Percentiles rank a stretch among this genome's conserved stretches.
Conservation (phyloP, 2,888 invertebrate genomes). For the Andrena bicolor region DNA sequence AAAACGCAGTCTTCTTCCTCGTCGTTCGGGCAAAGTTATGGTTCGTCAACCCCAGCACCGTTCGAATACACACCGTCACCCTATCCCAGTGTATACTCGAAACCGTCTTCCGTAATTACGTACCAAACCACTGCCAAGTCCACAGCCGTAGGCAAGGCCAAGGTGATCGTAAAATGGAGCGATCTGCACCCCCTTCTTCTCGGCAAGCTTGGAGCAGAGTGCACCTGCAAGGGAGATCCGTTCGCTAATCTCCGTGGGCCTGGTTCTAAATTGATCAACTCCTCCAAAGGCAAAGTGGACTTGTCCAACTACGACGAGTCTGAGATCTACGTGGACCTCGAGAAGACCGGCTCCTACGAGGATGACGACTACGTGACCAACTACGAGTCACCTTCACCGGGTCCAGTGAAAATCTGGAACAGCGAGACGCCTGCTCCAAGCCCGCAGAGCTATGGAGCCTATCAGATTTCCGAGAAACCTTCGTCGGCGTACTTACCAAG, state of each 20-base stretch:
- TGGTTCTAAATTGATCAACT: conserved; percentile 76
- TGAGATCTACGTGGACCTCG: conserved; percentile 82
- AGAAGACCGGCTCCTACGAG: conserved; percentile 65
- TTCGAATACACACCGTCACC: conserved; percentile 43
- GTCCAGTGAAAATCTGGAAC: conserved; percentile 52
- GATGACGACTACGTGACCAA: conserved; percentile 53
- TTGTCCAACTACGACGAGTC: conserved; percentile 83
- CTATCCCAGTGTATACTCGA: conserved; percentile 68
- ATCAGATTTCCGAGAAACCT: conserved; percentile 14
- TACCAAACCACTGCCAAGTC: conserved; percentile 72
- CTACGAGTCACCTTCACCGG: conserved; percentile 10
- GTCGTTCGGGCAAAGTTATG: conserved; percentile 29
- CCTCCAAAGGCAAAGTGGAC: conserved; percentile 80
- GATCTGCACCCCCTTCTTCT: conserved; percentile 90
- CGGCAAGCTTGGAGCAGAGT: conserved; percentile 90
- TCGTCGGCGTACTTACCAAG: conserved; percentile 61
- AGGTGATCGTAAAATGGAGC: conserved; percentile 89
- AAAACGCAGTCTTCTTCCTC: conserved; percentile 48
- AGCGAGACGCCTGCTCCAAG: background rate
- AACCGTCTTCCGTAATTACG: conserved; percentile 55
- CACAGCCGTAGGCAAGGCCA: conserved; percentile 81
- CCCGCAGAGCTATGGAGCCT: background rate
- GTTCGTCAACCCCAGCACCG: conserved; percentile 27
- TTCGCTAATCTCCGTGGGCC: conserved; percentile 80
- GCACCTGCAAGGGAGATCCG: conserved; percentile 87